These are phyloP conservation scores for Conus ventricosus DNA, from an alignment of 1,140 invertebrate genomes.

Conservation along the genomic window DNA sequence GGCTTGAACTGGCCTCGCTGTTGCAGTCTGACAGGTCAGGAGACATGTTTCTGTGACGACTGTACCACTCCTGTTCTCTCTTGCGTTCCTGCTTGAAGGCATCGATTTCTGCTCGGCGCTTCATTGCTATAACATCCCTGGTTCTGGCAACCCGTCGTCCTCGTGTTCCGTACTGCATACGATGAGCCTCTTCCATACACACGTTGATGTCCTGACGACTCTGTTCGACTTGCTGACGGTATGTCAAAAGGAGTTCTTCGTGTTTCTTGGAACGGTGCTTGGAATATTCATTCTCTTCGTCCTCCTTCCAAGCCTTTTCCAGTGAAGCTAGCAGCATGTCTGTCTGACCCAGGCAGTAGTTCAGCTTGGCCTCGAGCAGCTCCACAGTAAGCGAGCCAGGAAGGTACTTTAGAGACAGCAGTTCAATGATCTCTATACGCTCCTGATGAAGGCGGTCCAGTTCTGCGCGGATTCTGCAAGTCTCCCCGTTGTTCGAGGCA, in stretches of 20 bases:
- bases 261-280: not conserved
- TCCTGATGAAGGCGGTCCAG: conserved; percentile 66
- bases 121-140: conserved; percentile 44
- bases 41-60: conserved; percentile 26
- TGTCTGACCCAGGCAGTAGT: conserved; percentile 71
- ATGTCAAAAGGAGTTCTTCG: conserved; percentile 54
- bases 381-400: conserved; percentile 70
- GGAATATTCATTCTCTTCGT: conserved; percentile 32
- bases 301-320: conserved; percentile 58
- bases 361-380: conserved; percentile 68
- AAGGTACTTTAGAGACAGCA: conserved; percentile 65
- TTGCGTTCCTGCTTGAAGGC: conserved; percentile 63
- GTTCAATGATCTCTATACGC: conserved; percentile 65
- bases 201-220: conserved; percentile 56
- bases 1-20: conserved; percentile 24
- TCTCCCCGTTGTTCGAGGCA: conserved; percentile 19
- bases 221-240: conserved; percentile 53
- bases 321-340: conserved; percentile 65
- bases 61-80: conserved; percentile 46
- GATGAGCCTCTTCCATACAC: conserved; percentile 53
- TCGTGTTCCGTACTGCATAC: conserved; percentile 43
- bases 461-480: conserved; percentile 53
- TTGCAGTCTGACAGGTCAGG: conserved; percentile 15
- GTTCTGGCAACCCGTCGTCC: conserved; percentile 53
- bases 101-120: conserved; percentile 61